Evolutionary conservation across 2,113 vertebrate genomes (phyloP).

Genomic region (Struthidea cinerea): DNA sequence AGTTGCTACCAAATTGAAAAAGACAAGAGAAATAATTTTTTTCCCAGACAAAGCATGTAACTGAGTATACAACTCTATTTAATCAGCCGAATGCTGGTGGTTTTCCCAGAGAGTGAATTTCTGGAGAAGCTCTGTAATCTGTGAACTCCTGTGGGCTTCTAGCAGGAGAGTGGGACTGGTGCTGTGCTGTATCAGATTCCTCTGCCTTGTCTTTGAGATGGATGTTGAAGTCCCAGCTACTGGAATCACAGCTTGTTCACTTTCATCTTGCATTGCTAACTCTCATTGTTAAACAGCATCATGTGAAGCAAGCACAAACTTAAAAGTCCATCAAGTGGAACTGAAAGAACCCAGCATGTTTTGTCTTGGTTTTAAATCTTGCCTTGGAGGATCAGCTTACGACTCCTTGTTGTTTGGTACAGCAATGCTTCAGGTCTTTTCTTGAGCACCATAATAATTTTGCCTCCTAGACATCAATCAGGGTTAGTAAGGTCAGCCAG

Average conservation of each 20-base stretch:
- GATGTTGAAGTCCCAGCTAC: not conserved
- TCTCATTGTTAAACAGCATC: not conserved
- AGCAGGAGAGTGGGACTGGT: not conserved
- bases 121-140: not conserved
- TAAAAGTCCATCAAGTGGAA: not conserved
- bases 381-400: not conserved
- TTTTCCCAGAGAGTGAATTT: not conserved
- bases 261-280: not conserved
- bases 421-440: not conserved
- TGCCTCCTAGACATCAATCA: not conserved
- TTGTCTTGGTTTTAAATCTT: not conserved
- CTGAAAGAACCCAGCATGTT: not conserved
- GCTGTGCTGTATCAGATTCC: not conserved
- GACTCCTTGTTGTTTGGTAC: not conserved
- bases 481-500: not conserved
- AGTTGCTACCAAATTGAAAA: not conserved
- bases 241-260: not conserved
- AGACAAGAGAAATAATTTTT: not conserved
- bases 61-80: not conserved
- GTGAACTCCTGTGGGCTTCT: not conserved
- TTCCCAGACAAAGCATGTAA: not conserved
- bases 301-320: not conserved
- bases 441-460: not conserved
- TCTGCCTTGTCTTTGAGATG: not conserved
- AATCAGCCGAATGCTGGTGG: not conserved